Base-by-base conservation (phyloP, 2,888 invertebrate genomes). In the Dioctria linearis region DNA sequence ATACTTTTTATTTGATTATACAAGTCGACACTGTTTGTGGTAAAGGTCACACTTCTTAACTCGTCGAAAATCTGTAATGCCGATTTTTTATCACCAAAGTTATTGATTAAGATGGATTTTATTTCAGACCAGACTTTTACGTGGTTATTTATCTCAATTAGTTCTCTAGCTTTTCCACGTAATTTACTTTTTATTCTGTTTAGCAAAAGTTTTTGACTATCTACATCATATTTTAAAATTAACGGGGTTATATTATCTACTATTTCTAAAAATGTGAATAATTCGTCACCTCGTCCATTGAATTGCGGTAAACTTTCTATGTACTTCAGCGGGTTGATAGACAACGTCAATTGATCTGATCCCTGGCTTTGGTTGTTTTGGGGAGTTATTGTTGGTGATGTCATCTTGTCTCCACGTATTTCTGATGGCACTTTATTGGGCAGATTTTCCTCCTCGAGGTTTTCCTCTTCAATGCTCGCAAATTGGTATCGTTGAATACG, bases 211-310 rank as follows among this genome's bases (percentile, higher is more conserved):
- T 2, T 5, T 51, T 75, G 59, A 42, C 61, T 76, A 61, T 42
- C 8, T 11, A 25, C 43, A 25, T 80, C 59, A 49, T 73, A 81
- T 6, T 49, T 71, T 54, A 65, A 61, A 2, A 80, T 54, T 13
- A 59, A 25, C 25, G 81, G 81, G 4, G 11, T 63, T 11, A 81
- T 61, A 6, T 59, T 51, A 65, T 81, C 75, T 11, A 81, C 65
- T 37, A 81, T 65, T n/a, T 66, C 63, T 67, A 73, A 42, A 67
- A 79, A 81, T 11, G 59, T 81, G 71, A 79, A 79, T 59, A 79
- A 66, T 3, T 81, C 67, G 46, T 79, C 75, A 43, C 79, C 66
- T 59, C 13, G 51, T 39, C 81, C 79, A 9, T 46, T 75, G n/a
- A 57, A 81, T 8, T 73, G 67, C 2, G 81, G 79, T 9, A 81